These are phyloP conservation scores for Drosophila mayaguana DNA, from an alignment of 2,888 invertebrate species.

Conservation along the genomic window DNA sequence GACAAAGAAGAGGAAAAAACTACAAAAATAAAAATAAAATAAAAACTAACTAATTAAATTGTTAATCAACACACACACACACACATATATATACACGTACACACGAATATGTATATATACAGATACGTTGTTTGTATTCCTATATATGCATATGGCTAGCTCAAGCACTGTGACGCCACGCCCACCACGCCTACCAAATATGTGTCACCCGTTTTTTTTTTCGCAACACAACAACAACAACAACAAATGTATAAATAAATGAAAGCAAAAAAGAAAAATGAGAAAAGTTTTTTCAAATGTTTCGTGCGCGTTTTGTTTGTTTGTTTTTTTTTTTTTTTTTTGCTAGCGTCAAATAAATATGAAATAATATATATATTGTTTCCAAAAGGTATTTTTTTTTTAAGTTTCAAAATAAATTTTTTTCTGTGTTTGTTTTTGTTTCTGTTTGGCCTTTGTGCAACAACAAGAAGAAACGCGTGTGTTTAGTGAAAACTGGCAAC, in stretches of 20 bases:
- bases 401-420: constrained; percentile 14
- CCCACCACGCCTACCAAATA: constrained; percentile 19
- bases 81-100: too few relatives aligned
- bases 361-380: constrained; percentile 11
- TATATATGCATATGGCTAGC: background rate
- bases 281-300: constrained; percentile 4
- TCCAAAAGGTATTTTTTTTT: constrained; percentile 35
- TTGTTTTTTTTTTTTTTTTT: too few relatives aligned
- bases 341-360: background rate
- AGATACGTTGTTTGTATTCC: background rate
- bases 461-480: constrained; percentile 5
- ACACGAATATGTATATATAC: too few relatives aligned
- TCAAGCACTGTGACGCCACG: background rate
- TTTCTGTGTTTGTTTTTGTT: constrained; percentile 26
- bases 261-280: background rate
- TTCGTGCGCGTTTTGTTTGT: constrained; percentile 3
- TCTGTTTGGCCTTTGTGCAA: constrained; percentile 43
- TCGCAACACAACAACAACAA: background rate
- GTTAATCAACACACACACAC: constrained; percentile 3
- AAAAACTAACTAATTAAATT: constrained; percentile 9
- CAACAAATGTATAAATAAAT: background rate
- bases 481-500: constrained; percentile 41
- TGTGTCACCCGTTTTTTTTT: constrained; percentile 45
- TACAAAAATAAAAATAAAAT: background rate
- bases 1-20: background rate